Base-by-base conservation (phyloP, 2,888 invertebrate genomes). In the Candidula unifasciata region DNA sequence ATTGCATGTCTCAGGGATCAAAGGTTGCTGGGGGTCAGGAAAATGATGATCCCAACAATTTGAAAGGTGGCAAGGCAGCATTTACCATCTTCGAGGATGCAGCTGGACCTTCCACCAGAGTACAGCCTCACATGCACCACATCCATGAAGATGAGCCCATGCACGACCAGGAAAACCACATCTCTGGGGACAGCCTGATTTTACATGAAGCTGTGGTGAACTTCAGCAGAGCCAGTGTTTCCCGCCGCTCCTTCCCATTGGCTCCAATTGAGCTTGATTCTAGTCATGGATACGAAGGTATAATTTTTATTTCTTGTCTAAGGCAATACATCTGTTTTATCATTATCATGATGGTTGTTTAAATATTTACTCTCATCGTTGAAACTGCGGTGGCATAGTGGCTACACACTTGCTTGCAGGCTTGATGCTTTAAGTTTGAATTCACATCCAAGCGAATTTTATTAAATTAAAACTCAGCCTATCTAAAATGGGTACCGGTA, bases 11-110 rank as follows among this genome's bases (percentile, higher is more conserved):
- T 52, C 73, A 69, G 27, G 80, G 79, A 10, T 37, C 83, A n/a
- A 80, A 52, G 52, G 24, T 33, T 27, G 54, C 52, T 3, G 74
- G 52, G 24, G 84, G 74, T 24, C 84, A 84, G 54, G 84, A 84
- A 35, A 84, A 84, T 80, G 80, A 33, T 3, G 74, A 27, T 16
- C 83, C 76, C 6, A 18, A 66, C 8, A 27, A 10, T 5, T n/a
- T 18, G 44, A 35, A 73, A 54, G 35, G 35, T 2, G 54, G 54
- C 10, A 6, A 27, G 3, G 13, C 80, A 30, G 27, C 54, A 24
- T 84, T 84, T 68, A 37, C 74, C 30, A 84, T 84, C 21, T 84
- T 84, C 66, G 74, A 84, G 57, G 84, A 84, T 84, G 74, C 27
- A 27, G 74, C 52, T 74, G 74, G 74, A 3, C 74, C 74, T 3